phyloP scores from a whole-genome alignment of 1,140 invertebrate genomes.

The Muscidifurax raptorellus region DNA sequence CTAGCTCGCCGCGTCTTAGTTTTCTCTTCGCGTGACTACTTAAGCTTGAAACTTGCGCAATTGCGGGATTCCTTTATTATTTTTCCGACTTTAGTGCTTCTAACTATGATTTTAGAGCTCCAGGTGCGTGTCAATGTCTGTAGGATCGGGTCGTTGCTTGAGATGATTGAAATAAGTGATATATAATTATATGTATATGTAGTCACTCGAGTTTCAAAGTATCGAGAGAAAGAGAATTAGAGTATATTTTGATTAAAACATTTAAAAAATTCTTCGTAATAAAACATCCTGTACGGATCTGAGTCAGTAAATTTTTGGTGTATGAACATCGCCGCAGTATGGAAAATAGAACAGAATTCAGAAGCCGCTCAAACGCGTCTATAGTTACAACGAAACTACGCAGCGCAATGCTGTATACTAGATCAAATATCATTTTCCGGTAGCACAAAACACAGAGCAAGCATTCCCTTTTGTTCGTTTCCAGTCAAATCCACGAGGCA shows the following conservation, averaged over 20 bases:
- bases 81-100: slow-evolving; percentile 1
- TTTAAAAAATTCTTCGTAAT: too few relatives aligned
- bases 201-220: too few relatives aligned
- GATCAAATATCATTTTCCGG: neutral
- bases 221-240: too few relatives aligned
- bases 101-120: too few relatives aligned
- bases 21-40: slow-evolving; percentile 33
- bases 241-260: neutral
- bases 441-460: neutral
- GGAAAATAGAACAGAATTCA: neutral
- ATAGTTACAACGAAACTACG: neutral
- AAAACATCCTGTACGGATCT: neutral
- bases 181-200: too few relatives aligned
- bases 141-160: too few relatives aligned
- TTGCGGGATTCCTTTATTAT: slow-evolving; percentile 40
- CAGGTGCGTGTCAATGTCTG: too few relatives aligned
- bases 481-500: neutral
- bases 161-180: too few relatives aligned
- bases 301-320: neutral
- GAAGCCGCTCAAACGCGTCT: neutral
- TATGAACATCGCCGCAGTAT: neutral
- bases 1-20: neutral
- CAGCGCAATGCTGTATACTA: neutral
- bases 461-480: neutral
- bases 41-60: slow-evolving; percentile 41